Percentiles rank a stretch among this genome's conserved stretches.
Conservation (phyloP, 2,888 invertebrate genomes). For the Hemicrepidius hirtus region DNA sequence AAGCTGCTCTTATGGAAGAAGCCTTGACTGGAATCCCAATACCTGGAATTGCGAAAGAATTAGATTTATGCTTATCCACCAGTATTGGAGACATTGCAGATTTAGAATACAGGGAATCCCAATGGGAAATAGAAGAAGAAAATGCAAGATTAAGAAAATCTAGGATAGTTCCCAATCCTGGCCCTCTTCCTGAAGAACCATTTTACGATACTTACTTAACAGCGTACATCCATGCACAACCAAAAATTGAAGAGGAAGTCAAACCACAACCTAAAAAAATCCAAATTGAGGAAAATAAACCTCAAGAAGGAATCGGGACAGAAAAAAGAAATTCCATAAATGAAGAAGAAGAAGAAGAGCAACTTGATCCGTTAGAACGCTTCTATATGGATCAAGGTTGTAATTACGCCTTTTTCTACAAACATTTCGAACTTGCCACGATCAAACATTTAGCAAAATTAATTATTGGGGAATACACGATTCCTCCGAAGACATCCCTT, state of each 20-base stretch:
- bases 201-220: slow-evolving; percentile 76
- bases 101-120: slow-evolving; percentile 53
- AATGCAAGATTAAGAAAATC: slow-evolving; percentile 73
- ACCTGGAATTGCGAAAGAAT: slow-evolving; percentile 65
- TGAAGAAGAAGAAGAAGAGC: slow-evolving; percentile 64
- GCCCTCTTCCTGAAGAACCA: slow-evolving; percentile 68
- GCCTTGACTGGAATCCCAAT: slow-evolving; percentile 74
- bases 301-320: background rate
- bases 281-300: background rate
- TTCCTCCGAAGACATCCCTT: slow-evolving; percentile 67
- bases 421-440: slow-evolving; percentile 74
- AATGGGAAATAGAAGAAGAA: slow-evolving; percentile 60
- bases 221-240: slow-evolving; percentile 73
- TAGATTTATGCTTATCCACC: slow-evolving; percentile 38
- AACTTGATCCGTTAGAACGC: slow-evolving; percentile 74
- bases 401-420: slow-evolving; percentile 77
- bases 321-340: background rate
- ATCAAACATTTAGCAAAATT: slow-evolving; percentile 72
- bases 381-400: slow-evolving; percentile 77
- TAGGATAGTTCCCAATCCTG: slow-evolving; percentile 74
- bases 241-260: slow-evolving; percentile 71
- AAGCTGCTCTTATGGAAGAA: slow-evolving; percentile 78
- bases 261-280: background rate
- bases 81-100: slow-evolving; percentile 61
- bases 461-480: slow-evolving; percentile 68